Evolutionary conservation across 2,113 vertebrate genomes (phyloP).

Genomic region (Ascaphus truei): DNA sequence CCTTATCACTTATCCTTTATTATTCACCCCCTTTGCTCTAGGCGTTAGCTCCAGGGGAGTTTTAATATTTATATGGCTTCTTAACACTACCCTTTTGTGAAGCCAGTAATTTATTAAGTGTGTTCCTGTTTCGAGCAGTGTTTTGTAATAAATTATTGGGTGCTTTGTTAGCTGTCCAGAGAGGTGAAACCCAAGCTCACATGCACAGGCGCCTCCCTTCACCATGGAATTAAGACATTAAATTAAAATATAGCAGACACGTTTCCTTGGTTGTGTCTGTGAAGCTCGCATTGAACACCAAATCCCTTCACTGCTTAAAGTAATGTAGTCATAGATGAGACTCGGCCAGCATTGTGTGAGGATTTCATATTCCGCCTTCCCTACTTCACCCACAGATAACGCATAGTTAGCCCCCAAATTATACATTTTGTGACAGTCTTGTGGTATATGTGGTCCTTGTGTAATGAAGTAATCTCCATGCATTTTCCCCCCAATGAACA

Average conservation of each 20-base stretch:
- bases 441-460: not conserved
- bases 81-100: conserved; percentile 15
- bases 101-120: not conserved
- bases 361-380: not conserved
- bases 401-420: not conserved
- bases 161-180: conserved; percentile 3
- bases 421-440: not conserved
- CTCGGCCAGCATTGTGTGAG: not conserved
- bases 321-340: conserved; percentile 1
- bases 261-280: not conserved
- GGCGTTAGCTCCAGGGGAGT: not conserved
- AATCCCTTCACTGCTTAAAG: no score
- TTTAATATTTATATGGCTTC: not conserved
- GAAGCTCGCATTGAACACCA: no score
- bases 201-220: no score
- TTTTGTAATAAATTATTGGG: conserved; percentile 6
- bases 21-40: not conserved
- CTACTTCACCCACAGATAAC: not conserved
- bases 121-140: not conserved
- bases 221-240: conserved; percentile 9
- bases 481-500: not conserved
- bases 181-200: not conserved
- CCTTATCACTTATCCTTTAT: not conserved
- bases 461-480: conserved; percentile 1
- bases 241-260: not conserved